Base-by-base conservation (phyloP, 2,888 invertebrate genomes). In the Eristalinus aeneus region DNA sequence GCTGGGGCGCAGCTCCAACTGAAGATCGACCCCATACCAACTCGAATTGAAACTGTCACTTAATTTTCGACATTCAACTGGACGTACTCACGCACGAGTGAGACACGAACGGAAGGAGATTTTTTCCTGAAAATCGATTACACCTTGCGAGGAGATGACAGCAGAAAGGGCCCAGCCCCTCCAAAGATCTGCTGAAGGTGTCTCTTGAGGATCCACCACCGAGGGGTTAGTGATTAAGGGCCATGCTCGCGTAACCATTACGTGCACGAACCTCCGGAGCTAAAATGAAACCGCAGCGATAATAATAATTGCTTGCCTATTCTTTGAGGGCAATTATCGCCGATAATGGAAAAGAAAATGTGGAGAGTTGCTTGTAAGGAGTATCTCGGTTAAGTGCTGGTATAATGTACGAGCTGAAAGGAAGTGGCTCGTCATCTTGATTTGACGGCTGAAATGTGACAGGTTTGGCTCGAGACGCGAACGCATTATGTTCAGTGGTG, bases 101-200 rank as follows among this genome's bases (percentile, higher is more conserved):
- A 53, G 3, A 27, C 65, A 65, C 71, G 58, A 80, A 85, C 75
- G 68, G 80, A 80, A 80, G 80, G 68, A 76, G 65, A 53, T 12
- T 80, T 27, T n/a, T 75, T 56, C 10, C 64, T 12, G 6, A 53
- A 84, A 85, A 85, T 85, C 85, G 85, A 80, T 85, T 85, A 80
- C 75, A 60, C 71, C 34, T 23, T 20, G 20, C 69, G 6, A 74
- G 68, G 84, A 75, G 60, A 78, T 69, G 78, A 83, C 83, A 78
- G 76, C 34, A 32, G 1, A 63, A 39, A 58, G n/a, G 31, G n/a
- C 9, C 6, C 67, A 74, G 23, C 16, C 12, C 11, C 10, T 56
- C 56, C 11, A 0, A 0, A 56, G 23, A 36, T 65, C 23, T 64
- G n/a, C 16, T 46, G 9, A 72, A 84, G 61, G 58, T 67, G 80